Base-by-base conservation (phyloP, 2,113 vertebrate species). In the Oryzias celebensis region DNA sequence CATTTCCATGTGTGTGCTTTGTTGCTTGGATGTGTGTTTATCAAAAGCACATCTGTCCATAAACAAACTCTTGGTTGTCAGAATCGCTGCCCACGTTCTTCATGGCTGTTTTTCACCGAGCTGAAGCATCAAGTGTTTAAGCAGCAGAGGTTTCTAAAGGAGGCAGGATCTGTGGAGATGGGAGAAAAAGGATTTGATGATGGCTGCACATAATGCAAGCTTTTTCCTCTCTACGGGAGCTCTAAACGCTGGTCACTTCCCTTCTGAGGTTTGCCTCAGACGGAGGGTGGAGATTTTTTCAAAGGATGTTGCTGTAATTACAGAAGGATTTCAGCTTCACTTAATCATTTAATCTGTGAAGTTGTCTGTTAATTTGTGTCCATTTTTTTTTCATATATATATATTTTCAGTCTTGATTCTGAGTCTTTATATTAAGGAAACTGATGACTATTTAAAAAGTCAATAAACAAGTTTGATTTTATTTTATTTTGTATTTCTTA, bases 161-260 rank as follows among this genome's bases (percentile, higher is more conserved):
- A 54, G 14, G 20, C 28, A 65, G 22, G 12, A 28, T 43, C 57
- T 64, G 59, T 63, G 53, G 65, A 14, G 26, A 52, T 17, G 47
- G n/a, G 4, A 55, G 31, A 41, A 23, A 56, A 26, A 46, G 50
- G 54, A 22, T 58, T 60, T 23, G 28, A 43, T 60, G 51, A 48
- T 45, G 22, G 54, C 20, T 51, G 22, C 50, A 20, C 7, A 45
- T 59, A 12, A 16, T 20, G 20, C 28, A 10, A n/a, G 17, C 4
- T 26, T 50, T 44, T 52, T 55, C 55, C 54, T 80, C 77, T 81
- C 72, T 17, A 50, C 69, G 77, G 80, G 82, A 84, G 69, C 64
- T 76, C 52, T 24, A 75, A 48, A 56, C 16, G 60, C 67, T 81
- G 82, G 72, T 77, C 65, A 26, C 59, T 81, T 81, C 70, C 69